These are phyloP conservation scores for Aplysia californica DNA, from an alignment of 1,140 invertebrate species.

Conservation along the genomic window DNA sequence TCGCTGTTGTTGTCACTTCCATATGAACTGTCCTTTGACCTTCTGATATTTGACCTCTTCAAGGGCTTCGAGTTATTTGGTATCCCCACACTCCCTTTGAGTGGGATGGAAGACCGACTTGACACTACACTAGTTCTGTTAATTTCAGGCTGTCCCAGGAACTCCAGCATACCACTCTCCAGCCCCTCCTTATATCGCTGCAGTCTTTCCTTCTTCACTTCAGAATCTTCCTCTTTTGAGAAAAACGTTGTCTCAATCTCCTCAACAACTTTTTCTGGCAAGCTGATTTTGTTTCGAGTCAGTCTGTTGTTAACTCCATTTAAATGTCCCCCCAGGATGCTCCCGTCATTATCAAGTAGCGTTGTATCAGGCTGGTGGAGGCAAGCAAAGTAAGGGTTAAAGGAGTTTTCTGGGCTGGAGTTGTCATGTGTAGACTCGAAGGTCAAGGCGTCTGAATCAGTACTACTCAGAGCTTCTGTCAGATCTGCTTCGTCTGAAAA, in stretches of 20 bases:
- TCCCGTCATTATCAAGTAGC: conserved; percentile 8
- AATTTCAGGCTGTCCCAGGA: conserved; percentile 3
- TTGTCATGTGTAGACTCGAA: no score
- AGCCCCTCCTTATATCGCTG: conserved; percentile 17
- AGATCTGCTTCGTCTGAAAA: conserved; percentile 7
- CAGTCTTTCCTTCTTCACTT: background rate
- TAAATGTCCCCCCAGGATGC: background rate
- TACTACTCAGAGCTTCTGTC: background rate
- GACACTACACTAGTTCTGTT: no score
- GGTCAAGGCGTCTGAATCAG: background rate
- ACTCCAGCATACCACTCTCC: conserved; percentile 9
- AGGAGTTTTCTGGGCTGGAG: no score
- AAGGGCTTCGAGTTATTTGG: no score
- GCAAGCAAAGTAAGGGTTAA: no score
- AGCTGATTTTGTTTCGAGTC: background rate
- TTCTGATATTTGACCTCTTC: no score
- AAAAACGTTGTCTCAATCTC: background rate
- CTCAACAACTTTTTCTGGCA: background rate
- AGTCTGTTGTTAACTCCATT: background rate
- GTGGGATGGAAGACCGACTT: no score
- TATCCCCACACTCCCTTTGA: no score
- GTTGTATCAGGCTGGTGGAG: no score
- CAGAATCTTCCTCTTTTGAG: background rate
- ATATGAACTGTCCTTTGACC: no score
- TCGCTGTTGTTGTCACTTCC: no score